Evolutionary conservation across 1,140 invertebrate genomes (phyloP).

Genomic region (Macrotrachela quadricornifera): DNA sequence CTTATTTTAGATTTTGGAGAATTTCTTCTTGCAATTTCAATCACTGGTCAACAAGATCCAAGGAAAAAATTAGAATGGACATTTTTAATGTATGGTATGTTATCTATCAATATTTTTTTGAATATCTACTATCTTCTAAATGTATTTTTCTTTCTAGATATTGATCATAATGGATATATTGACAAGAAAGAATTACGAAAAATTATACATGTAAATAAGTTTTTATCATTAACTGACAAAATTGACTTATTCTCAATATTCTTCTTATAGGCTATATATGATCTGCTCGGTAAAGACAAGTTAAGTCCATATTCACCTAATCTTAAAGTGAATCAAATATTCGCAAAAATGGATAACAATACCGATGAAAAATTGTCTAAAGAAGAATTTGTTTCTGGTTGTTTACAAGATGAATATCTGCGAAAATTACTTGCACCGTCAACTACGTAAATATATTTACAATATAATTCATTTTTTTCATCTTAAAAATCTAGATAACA

Average conservation of each 20-base stretch:
- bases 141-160: too few species aligned
- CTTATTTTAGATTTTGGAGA: neutral
- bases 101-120: too few species aligned
- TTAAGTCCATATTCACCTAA: neutral
- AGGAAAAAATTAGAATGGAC: conserved; percentile 4
- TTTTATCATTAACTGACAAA: too few species aligned
- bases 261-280: neutral
- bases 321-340: neutral
- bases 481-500: too few species aligned
- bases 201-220: too few species aligned
- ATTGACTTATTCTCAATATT: too few species aligned
- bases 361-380: conserved; percentile 89
- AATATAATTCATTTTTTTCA: too few species aligned
- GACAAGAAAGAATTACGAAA: too few species aligned
- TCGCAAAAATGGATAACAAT: conserved; percentile 82
- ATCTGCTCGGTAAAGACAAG: neutral
- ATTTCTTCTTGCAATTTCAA: conserved; percentile 2
- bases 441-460: too few species aligned
- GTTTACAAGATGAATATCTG: conserved; percentile 84
- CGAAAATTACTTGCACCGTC: neutral
- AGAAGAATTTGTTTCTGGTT: conserved; percentile 94
- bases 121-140: too few species aligned
- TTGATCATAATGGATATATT: too few species aligned
- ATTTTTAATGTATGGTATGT: conserved; percentile 4
- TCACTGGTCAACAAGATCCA: neutral